A percentile compares a stretch with the other conserved stretches of the same genome.
These are phyloP conservation scores for Melanitta fusca DNA, from an alignment of 2,797 vertebrate species.

Conservation along the genomic window DNA sequence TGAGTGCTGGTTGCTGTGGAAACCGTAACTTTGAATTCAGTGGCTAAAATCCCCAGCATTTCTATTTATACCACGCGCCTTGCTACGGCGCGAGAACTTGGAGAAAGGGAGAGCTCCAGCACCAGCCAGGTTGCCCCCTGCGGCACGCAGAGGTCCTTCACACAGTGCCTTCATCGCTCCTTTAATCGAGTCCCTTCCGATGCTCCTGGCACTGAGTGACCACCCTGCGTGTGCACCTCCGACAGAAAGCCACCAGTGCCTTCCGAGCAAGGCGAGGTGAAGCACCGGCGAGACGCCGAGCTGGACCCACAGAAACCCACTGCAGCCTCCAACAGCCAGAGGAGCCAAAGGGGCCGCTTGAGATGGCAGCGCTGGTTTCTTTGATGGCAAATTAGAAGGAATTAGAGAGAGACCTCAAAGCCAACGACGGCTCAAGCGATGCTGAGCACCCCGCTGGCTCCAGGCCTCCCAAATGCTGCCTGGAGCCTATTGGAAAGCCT, in stretches of 20 bases:
- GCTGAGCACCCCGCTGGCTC: neutral
- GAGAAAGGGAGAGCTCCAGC: neutral
- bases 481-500: neutral
- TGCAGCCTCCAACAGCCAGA: neutral
- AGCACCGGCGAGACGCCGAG: neutral
- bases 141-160: neutral
- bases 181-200: too few relatives aligned
- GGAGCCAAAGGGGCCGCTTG: neutral
- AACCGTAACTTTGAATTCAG: slow-evolving; percentile 74
- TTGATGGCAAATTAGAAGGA: neutral
- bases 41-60: slow-evolving; percentile 39
- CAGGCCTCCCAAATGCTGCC: neutral
- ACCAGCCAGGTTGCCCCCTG: fast-evolving
- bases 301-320: neutral
- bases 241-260: neutral
- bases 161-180: too few relatives aligned
- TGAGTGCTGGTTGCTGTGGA: slow-evolving; percentile 71
- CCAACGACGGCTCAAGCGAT: neutral
- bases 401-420: neutral
- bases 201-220: neutral
- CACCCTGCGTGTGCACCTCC: neutral
- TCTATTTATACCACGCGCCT: slow-evolving; percentile 56
- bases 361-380: neutral
- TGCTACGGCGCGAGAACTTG: slow-evolving; percentile 3
- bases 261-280: neutral